Evolutionary conservation across 2,888 invertebrate species (phyloP), one percentile per base, ranked within the genome.

Genomic region (Cataglyphis altisquamis): DNA sequence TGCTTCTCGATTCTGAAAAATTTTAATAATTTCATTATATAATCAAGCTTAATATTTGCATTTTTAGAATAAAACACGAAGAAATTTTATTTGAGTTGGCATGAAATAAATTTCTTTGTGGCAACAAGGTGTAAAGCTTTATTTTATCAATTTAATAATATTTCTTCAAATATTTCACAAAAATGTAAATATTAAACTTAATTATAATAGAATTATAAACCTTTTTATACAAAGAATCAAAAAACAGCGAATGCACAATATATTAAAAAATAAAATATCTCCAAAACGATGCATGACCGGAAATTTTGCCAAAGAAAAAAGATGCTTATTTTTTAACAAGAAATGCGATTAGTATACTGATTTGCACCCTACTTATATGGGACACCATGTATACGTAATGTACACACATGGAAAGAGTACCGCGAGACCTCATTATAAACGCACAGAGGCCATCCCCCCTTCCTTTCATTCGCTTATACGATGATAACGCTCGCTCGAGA

Each of bases 341-440:
- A 1, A 45, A 45, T 45, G 18, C 18, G 18, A 45, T 18, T 18
- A 45, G n/a, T 52, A n/a, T 8, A 52, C 52, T n/a, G 18, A 1
- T 48, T 48, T 48, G 48, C 6, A 18, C 6, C 48, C 18, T 48
- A 48, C n/a, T n/a, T 52, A 52, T 52, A 52, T 52, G 52, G 15
- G 8, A 52, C 52, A 52, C n/a, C 52, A n/a, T 52, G 15, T 52
- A 52, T 52, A 52, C n/a, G 8, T 52, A 52, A 5, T 52, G 52
- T 52, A 52, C n/a, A 18, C 18, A 82, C 68, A 72, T 74, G 81
- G 66, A 87, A 70, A 62, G 75, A 48, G 62, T 5, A 45, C n/a
- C 41, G 52, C n/a, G 52, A 73, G 78, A 75, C 18, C 52, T 81
- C 45, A 15, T 73, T 52, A 55, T 29, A 74, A 63, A 63, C 78